A percentile compares a stretch with the other conserved stretches of the same genome.
These are phyloP conservation scores for Nineta flava DNA, from an alignment of 2,888 invertebrate genomes.

Conservation along the genomic window DNA sequence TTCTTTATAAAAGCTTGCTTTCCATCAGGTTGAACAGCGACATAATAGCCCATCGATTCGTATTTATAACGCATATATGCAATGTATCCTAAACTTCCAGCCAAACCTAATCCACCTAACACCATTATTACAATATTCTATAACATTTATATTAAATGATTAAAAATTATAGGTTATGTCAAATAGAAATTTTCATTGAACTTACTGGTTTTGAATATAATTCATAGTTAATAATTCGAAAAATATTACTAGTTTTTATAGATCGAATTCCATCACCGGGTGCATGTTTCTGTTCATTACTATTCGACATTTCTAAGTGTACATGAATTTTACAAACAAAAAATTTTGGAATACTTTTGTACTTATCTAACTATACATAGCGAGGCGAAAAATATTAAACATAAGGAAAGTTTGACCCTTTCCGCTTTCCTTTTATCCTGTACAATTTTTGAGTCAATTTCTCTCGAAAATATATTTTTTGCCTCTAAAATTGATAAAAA, in stretches of 20 bases:
- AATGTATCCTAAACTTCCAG: constrained; percentile 62
- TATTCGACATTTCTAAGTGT: too few relatives aligned
- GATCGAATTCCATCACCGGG: constrained; percentile 68
- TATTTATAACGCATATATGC: constrained; percentile 72
- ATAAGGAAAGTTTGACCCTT: too few relatives aligned
- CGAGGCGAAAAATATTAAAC: too few relatives aligned
- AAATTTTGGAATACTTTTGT: too few relatives aligned
- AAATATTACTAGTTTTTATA: constrained; percentile 54
- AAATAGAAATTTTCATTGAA: constrained; percentile 14
- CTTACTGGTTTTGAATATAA: constrained; percentile 78
- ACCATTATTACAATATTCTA: constrained; percentile 80
- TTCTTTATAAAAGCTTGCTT: constrained; percentile 56
- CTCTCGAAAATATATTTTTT: too few relatives aligned
- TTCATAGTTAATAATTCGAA: constrained; percentile 75
- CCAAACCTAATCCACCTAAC: constrained; percentile 58
- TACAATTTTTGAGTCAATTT: too few relatives aligned
- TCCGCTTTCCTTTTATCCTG: too few relatives aligned
- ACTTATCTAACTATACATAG: too few relatives aligned
- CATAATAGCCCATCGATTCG: constrained; percentile 63
- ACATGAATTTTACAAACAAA: too few relatives aligned
- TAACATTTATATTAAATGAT: constrained; percentile 19
- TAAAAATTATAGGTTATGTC: not conserved
- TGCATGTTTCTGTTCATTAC: not conserved
- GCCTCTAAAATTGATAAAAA: too few relatives aligned
- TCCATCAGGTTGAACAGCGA: constrained; percentile 64